Percentiles rank a stretch among this genome's conserved stretches.
Evolutionary conservation across 2,113 vertebrate species (phyloP).

Genomic region (Larimichthys polyactis): DNA sequence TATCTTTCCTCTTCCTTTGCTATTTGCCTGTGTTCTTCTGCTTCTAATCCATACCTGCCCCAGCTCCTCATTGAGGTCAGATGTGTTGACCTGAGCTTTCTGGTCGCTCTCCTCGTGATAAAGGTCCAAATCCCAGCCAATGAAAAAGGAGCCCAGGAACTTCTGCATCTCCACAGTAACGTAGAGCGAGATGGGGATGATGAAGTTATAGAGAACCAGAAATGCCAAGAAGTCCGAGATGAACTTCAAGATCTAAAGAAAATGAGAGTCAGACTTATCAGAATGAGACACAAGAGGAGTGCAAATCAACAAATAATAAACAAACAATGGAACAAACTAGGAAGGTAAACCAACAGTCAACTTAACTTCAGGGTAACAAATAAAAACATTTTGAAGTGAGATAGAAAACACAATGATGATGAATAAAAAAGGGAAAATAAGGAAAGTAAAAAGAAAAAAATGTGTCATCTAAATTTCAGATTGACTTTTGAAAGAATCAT

Average conservation of each 20-base stretch:
- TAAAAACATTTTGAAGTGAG: not conserved
- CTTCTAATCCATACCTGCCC: conserved; percentile 88
- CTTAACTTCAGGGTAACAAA: not conserved
- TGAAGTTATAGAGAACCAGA: conserved; percentile 98
- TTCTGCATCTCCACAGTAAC: conserved; percentile 99
- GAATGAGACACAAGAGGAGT: not conserved
- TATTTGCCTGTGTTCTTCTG: not conserved
- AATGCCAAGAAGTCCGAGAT: conserved; percentile 99
- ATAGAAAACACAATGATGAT: not conserved
- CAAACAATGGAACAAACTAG: not conserved
- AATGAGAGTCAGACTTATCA: not conserved
- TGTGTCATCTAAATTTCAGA: too few relatives aligned
- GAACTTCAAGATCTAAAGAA: conserved; percentile 91
- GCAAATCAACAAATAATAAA: too few relatives aligned
- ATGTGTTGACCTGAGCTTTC: conserved; percentile 98
- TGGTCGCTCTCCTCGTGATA: conserved; percentile 96
- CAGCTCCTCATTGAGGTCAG: conserved; percentile 97
- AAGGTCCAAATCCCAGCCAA: conserved; percentile 98
- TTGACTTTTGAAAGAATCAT: not conserved
- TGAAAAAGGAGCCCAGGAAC: conserved; percentile 98
- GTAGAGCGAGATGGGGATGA: conserved; percentile 98
- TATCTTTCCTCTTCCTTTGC: not conserved
- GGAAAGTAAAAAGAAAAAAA: not conserved
- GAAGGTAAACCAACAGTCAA: not conserved
- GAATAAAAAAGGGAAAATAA: not conserved